Evolutionary conservation across 1,140 invertebrate genomes (phyloP).

Genomic region (Penaeus chinensis): DNA sequence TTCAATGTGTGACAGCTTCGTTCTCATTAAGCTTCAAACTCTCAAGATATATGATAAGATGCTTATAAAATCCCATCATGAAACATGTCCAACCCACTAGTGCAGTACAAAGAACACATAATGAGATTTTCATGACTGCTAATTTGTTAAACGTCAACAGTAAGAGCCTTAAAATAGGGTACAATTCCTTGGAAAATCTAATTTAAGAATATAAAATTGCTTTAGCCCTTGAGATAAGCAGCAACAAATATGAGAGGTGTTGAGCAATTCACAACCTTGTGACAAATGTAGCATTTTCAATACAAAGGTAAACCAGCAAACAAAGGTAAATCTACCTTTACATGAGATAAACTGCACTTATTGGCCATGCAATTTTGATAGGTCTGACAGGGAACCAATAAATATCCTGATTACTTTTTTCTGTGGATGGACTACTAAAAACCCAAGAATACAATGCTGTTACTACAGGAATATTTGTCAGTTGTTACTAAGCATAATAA

Average conservation of each 20-base stretch:
- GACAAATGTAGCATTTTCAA: neutral
- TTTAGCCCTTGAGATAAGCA: constrained; percentile 19
- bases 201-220: neutral
- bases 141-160: constrained; percentile 14
- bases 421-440: too few species aligned
- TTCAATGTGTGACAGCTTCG: too few species aligned
- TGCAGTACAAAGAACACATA: neutral
- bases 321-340: neutral
- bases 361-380: too few species aligned
- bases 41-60: neutral
- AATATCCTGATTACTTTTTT: too few species aligned
- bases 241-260: constrained; percentile 15
- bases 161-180: constrained; percentile 21
- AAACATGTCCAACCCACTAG: neutral
- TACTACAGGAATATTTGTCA: too few species aligned
- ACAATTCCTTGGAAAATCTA: constrained; percentile 17
- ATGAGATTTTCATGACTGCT: neutral
- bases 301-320: neutral
- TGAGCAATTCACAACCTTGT: neutral
- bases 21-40: neutral
- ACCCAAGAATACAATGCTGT: too few species aligned
- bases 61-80: neutral
- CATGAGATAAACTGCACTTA: too few species aligned
- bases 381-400: too few species aligned
- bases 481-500: too few species aligned